phyloP scores from a whole-genome alignment of 2,888 invertebrate genomes.

The Epistrophe eligans region DNA sequence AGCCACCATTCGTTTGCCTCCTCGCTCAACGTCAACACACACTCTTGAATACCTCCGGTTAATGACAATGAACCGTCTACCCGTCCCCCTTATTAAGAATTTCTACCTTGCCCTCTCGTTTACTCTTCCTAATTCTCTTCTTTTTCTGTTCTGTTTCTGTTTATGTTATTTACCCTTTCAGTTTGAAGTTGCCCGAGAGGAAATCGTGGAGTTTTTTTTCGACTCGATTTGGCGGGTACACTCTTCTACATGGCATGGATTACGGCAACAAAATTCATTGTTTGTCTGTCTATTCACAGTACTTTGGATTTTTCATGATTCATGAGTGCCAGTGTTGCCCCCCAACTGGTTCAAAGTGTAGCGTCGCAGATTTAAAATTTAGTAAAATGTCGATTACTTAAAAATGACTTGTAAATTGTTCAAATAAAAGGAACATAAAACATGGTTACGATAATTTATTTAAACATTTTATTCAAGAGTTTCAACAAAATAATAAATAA shows the following conservation, averaged over 20 bases:
- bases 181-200: slow-evolving; percentile 57
- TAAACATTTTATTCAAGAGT: no score
- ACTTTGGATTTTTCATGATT: slow-evolving; percentile 22
- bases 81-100: neutral
- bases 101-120: slow-evolving; percentile 34
- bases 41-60: slow-evolving; percentile 11
- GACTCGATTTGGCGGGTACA: slow-evolving; percentile 46
- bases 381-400: no score
- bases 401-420: no score
- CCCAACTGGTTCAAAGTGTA: no score
- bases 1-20: slow-evolving; percentile 38
- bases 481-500: no score
- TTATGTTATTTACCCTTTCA: slow-evolving; percentile 68
- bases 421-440: no score
- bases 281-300: slow-evolving; percentile 49
- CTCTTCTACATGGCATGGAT: slow-evolving; percentile 33
- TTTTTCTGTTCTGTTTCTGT: slow-evolving; percentile 32
- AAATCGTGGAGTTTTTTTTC: slow-evolving; percentile 55
- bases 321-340: neutral
- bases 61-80: neutral
- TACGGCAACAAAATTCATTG: slow-evolving; percentile 34
- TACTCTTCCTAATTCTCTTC: neutral
- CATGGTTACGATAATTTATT: no score
- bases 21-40: slow-evolving; percentile 57
- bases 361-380: no score